Percentiles rank a stretch among this genome's conserved stretches.
These are phyloP conservation scores for Armadillidium nasatum DNA, from an alignment of 1,140 invertebrate species.

Conservation along the genomic window DNA sequence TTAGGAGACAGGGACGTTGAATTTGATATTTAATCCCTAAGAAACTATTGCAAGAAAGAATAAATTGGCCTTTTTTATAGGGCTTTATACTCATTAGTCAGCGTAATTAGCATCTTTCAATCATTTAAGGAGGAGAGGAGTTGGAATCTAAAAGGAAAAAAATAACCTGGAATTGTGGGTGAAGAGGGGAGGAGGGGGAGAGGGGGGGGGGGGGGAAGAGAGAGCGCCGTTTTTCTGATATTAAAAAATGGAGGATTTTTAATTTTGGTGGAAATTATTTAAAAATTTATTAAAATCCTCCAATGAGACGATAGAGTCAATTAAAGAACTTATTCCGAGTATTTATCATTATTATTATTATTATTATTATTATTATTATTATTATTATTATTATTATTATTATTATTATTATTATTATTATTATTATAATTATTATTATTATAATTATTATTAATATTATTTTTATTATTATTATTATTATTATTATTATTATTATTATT, in stretches of 20 bases:
- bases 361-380: conserved; percentile 13
- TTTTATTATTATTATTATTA: too few species aligned
- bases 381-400: conserved; percentile 12
- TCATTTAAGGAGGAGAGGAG: background rate
- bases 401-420: background rate
- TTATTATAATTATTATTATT: background rate
- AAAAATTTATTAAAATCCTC: too few species aligned
- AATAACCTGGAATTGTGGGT: too few species aligned
- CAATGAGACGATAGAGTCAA: background rate
- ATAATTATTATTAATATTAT: background rate
- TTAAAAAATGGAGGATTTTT: too few species aligned
- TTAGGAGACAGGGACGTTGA: background rate
- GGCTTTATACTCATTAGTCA: background rate
- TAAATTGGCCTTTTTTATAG: background rate
- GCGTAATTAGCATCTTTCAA: conserved; percentile 10
- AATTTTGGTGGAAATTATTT: too few species aligned
- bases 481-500: too few species aligned
- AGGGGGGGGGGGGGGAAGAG: too few species aligned
- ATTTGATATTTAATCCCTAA: background rate
- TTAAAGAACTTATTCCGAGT: background rate
- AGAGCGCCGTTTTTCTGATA: too few species aligned
- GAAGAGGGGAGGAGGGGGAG: too few species aligned
- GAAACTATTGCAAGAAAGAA: background rate
- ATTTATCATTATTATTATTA: background rate
- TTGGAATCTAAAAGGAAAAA: too few species aligned